Evolutionary conservation across 2,888 invertebrate genomes (phyloP).

Genomic region (Microctonus hyperodae): DNA sequence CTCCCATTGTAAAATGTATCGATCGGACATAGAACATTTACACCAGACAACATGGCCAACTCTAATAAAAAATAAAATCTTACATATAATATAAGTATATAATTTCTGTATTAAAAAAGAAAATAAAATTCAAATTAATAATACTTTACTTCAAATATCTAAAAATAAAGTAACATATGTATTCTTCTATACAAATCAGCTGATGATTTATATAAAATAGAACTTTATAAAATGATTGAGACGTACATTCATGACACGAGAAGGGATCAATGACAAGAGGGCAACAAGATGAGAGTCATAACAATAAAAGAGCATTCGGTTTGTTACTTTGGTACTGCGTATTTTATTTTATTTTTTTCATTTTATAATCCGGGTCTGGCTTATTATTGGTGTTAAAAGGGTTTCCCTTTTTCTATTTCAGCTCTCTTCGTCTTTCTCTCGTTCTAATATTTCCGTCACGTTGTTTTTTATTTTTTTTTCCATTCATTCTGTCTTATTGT

Average conservation of each 20-base stretch:
- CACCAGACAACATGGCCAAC: neutral
- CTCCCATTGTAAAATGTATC: neutral
- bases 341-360: constrained; percentile 39
- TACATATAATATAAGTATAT: too few species aligned
- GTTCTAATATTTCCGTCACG: neutral
- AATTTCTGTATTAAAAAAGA: too few species aligned
- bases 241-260: neutral
- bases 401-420: constrained; percentile 40
- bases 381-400: constrained; percentile 51
- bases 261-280: constrained; percentile 11
- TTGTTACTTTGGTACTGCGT: constrained; percentile 10
- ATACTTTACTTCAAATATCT: too few species aligned
- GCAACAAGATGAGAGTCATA: constrained; percentile 8
- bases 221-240: constrained; percentile 22
- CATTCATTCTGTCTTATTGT: constrained; percentile 51
- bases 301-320: constrained; percentile 48
- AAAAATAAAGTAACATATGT: too few species aligned
- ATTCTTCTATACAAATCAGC: neutral
- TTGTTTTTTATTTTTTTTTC: constrained; percentile 10
- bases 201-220: neutral
- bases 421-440: neutral
- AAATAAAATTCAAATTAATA: too few species aligned
- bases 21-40: neutral
- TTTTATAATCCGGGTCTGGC: constrained; percentile 57
- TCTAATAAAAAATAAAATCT: neutral